Conservation (phyloP, 1,140 invertebrate genomes). For the Linepithema humile region DNA sequence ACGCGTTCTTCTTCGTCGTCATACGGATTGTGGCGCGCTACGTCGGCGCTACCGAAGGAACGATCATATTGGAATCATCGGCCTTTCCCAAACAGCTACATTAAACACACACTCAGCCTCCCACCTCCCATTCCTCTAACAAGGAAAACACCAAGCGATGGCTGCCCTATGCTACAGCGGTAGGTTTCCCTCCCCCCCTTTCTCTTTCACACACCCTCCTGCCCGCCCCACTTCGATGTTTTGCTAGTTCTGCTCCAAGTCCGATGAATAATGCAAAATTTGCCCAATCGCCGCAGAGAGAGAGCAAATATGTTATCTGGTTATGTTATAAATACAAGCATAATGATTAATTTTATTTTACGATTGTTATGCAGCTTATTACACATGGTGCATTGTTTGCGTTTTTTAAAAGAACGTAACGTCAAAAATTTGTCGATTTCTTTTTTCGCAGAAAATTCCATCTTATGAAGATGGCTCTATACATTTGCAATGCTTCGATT, state of each 20-base stretch:
- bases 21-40: not conserved
- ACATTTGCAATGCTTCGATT: not conserved
- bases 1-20: not conserved
- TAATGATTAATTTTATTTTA: not conserved
- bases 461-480: not conserved
- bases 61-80: conserved; percentile 24
- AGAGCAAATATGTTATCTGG: not conserved
- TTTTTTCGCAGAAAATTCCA: not conserved
- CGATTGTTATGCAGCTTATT: not conserved
- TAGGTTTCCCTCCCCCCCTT: conserved; percentile 70
- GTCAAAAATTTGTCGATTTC: too few relatives aligned
- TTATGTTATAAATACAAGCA: conserved; percentile 3
- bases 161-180: conserved; percentile 79
- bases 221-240: too few relatives aligned
- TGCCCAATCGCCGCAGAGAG: not conserved
- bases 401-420: not conserved
- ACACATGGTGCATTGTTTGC: not conserved
- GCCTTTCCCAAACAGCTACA: conserved; percentile 8
- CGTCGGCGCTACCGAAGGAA: conserved; percentile 28
- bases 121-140: conserved; percentile 15
- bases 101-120: conserved; percentile 1
- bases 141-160: conserved; percentile 70
- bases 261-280: not conserved
- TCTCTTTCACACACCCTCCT: not conserved
- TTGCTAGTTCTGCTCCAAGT: not conserved